Percentiles rank a stretch among this genome's conserved stretches.
These are phyloP conservation scores for Acropora tenuis DNA, from an alignment of 64 coral and sea anemone genomes.

Conservation along the genomic window DNA sequence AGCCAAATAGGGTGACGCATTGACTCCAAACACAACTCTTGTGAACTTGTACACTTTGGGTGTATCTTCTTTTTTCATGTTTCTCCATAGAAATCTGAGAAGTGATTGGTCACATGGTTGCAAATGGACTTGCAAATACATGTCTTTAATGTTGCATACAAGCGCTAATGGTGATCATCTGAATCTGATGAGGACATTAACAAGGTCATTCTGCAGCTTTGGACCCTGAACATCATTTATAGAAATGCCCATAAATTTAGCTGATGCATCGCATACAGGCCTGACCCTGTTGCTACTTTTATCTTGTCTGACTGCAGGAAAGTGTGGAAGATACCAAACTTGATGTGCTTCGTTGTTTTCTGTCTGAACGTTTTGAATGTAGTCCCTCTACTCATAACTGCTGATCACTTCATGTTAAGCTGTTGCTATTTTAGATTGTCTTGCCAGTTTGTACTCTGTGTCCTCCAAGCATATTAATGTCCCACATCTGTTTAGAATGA, in stretches of 20 bases:
- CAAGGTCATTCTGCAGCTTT: too few species aligned
- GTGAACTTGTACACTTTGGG: too few species aligned
- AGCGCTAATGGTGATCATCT: conserved; percentile 17
- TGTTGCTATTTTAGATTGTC: conserved; percentile 11
- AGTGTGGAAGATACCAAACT: conserved; percentile 73
- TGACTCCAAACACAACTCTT: too few species aligned
- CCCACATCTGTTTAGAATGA: conserved; percentile 58
- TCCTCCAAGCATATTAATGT: conserved; percentile 18
- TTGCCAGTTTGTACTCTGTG: background rate
- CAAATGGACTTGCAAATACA: too few species aligned
- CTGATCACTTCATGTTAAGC: conserved; percentile 58
- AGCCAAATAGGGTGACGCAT: conserved; percentile 35
- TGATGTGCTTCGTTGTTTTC: conserved; percentile 20
- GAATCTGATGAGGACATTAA: too few species aligned
- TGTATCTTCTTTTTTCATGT: conserved; percentile 10
- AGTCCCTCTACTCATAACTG: background rate
- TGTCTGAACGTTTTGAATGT: conserved; percentile 37
- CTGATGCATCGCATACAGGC: conserved; percentile 51
- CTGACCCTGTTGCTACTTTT: background rate
- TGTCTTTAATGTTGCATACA: conserved; percentile 34
- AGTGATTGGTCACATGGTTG: background rate
- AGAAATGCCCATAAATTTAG: conserved; percentile 36
- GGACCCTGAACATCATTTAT: conserved; percentile 33
- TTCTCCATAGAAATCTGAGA: conserved; percentile 54
- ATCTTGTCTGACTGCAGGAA: conserved; percentile 59